Conservation (phyloP, 2,888 invertebrate species). For the Clostera curtula region DNA sequence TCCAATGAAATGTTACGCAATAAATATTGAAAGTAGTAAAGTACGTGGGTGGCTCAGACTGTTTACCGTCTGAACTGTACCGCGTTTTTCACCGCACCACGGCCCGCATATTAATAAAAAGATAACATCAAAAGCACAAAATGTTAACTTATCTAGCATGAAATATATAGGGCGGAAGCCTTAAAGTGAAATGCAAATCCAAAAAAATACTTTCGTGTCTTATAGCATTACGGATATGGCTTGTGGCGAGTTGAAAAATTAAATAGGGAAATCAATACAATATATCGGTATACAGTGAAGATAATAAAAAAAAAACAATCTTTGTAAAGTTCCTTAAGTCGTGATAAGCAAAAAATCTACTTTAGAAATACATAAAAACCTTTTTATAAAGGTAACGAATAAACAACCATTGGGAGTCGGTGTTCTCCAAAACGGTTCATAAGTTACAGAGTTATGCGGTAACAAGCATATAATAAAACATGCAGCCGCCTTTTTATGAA, state of each 20-base stretch:
- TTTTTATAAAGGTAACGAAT: too few relatives aligned
- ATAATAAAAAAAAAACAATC: too few relatives aligned
- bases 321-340: too few relatives aligned
- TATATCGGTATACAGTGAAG: too few relatives aligned
- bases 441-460: too few relatives aligned
- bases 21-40: conserved; percentile 29
- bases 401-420: too few relatives aligned
- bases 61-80: conserved; percentile 30
- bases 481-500: too few relatives aligned
- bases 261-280: conserved; percentile 63
- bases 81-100: conserved; percentile 18
- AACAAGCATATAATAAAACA: too few relatives aligned
- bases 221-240: conserved; percentile 50
- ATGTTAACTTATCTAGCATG: conserved; percentile 1
- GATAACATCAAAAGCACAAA: conserved; percentile 1
- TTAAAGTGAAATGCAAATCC: conserved; percentile 19
- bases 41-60: conserved; percentile 22
- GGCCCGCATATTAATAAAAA: background rate
- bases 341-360: too few relatives aligned
- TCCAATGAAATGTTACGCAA: conserved; percentile 34
- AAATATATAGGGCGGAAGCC: conserved; percentile 2
- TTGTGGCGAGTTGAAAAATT: conserved; percentile 52
- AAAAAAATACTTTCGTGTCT: conserved; percentile 28
- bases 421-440: too few relatives aligned
- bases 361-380: too few relatives aligned